Percentiles rank a stretch among this genome's conserved stretches.
These are phyloP conservation scores for Agriotes lineatus DNA, from an alignment of 2,888 invertebrate genomes.

Conservation along the genomic window DNA sequence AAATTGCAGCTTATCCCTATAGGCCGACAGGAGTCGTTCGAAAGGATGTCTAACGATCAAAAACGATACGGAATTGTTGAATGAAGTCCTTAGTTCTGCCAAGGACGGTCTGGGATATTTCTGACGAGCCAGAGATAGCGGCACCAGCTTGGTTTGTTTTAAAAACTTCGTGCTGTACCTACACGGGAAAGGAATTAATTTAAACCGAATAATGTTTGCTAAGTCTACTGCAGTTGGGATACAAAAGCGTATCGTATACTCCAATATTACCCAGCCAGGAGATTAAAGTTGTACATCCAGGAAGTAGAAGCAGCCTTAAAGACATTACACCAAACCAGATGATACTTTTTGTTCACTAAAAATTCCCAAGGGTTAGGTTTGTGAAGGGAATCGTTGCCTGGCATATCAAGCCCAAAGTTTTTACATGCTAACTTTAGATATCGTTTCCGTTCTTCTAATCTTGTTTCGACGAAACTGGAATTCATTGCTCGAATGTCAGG, in stretches of 20 bases:
- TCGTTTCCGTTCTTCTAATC: constrained; percentile 72
- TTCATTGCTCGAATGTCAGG: constrained; percentile 58
- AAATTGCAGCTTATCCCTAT: constrained; percentile 87
- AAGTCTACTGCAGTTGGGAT: too few species aligned
- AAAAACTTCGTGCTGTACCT: constrained; percentile 82
- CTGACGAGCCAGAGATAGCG: constrained; percentile 81
- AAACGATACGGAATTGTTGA: constrained; percentile 83
- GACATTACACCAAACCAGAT: constrained; percentile 87
- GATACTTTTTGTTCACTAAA: constrained; percentile 83
- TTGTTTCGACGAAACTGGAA: constrained; percentile 70
- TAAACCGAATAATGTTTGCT: too few species aligned
- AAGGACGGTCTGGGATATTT: constrained; percentile 83
- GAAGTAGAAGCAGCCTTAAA: constrained; percentile 91
- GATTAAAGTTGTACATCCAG: constrained; percentile 93
- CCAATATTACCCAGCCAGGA: constrained; percentile 77
- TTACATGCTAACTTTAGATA: constrained; percentile 73
- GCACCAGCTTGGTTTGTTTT: constrained; percentile 82
- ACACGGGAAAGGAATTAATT: too few species aligned
- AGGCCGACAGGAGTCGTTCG: constrained; percentile 84
- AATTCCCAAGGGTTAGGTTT: constrained; percentile 89
- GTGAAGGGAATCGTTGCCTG: constrained; percentile 71
- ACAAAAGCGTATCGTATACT: too few species aligned
- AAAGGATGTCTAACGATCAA: constrained; percentile 86
- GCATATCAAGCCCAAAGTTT: constrained; percentile 72
- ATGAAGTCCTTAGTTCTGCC: constrained; percentile 78